Evolutionary conservation across 2,888 invertebrate genomes (phyloP).

Genomic region (Apotomis turbidana): DNA sequence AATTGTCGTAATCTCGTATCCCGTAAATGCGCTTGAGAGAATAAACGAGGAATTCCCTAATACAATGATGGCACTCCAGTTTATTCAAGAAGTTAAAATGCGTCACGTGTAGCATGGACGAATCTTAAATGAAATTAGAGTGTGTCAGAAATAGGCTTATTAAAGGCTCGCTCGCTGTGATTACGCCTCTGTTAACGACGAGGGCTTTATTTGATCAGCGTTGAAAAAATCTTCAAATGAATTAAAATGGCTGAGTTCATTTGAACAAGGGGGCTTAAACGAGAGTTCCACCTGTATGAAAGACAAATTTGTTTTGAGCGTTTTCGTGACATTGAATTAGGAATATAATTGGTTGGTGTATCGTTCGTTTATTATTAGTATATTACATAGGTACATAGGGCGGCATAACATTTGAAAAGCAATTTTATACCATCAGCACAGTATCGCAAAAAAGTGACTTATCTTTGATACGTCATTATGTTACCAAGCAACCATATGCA

Average conservation of each 20-base stretch:
- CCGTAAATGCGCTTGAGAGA: conserved; percentile 30
- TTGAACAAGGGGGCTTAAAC: conserved; percentile 27
- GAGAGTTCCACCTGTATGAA: not conserved
- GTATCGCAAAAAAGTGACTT: too few relatives aligned
- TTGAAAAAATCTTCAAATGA: conserved; percentile 54
- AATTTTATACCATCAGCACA: too few relatives aligned
- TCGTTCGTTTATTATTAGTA: too few relatives aligned
- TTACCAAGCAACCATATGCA: too few relatives aligned
- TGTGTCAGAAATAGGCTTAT: conserved; percentile 58
- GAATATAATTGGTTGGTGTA: too few relatives aligned
- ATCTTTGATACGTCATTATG: too few relatives aligned
- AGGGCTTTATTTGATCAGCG: conserved; percentile 41
- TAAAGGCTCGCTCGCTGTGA: conserved; percentile 53
- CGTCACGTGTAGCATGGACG: conserved; percentile 48
- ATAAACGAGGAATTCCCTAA: conserved; percentile 46
- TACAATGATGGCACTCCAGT: conserved; percentile 46
- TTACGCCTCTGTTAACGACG: conserved; percentile 49
- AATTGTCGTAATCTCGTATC: conserved; percentile 36
- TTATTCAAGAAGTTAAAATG: conserved; percentile 52
- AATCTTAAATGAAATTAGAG: conserved; percentile 58
- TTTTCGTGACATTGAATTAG: not conserved
- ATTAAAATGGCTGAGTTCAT: conserved; percentile 53
- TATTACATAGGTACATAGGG: too few relatives aligned
- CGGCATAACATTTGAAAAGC: too few relatives aligned
- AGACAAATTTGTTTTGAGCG: not conserved